Percentiles rank a stretch among this genome's conserved stretches.
phyloP scores from a whole-genome alignment of 35 echinoderm and acorn worm genomes.

The Hemicentrotus pulcherrimus region DNA sequence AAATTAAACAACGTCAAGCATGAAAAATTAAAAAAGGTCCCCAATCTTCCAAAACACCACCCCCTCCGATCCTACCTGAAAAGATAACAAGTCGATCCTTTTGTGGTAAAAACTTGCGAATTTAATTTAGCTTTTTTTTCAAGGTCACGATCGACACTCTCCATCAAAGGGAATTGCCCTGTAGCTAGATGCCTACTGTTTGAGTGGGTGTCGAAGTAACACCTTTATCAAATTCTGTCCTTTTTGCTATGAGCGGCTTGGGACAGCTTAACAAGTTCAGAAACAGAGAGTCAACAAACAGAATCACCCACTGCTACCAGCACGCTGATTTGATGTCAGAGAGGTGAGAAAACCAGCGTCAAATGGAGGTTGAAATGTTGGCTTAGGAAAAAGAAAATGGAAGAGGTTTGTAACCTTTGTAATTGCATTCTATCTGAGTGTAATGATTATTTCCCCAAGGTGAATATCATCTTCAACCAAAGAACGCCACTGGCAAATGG shows the following conservation, averaged over 20 bases:
- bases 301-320: constrained; percentile 29
- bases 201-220: not conserved
- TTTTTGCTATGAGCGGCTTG: not conserved
- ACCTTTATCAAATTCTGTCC: not conserved
- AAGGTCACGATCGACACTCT: not conserved
- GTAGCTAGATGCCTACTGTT: not conserved
- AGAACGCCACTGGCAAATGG: not conserved
- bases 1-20: not conserved
- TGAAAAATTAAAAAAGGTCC: not conserved
- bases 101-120: not conserved
- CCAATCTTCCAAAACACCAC: not conserved
- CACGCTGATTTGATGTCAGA: constrained; percentile 23
- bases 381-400: not conserved
- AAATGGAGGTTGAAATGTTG: constrained; percentile 3
- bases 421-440: not conserved
- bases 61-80: not conserved
- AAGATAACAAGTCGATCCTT: constrained; percentile 11
- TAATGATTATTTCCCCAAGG: not conserved
- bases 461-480: not conserved
- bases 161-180: not conserved
- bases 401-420: not conserved
- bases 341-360: not conserved
- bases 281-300: constrained; percentile 26
- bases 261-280: constrained; percentile 5
- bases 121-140: constrained; percentile 20